A percentile compares a stretch with the other conserved stretches of the same genome.
Evolutionary conservation across 1,140 invertebrate species (phyloP).

Genomic region (Anadara kagoshimensis): DNA sequence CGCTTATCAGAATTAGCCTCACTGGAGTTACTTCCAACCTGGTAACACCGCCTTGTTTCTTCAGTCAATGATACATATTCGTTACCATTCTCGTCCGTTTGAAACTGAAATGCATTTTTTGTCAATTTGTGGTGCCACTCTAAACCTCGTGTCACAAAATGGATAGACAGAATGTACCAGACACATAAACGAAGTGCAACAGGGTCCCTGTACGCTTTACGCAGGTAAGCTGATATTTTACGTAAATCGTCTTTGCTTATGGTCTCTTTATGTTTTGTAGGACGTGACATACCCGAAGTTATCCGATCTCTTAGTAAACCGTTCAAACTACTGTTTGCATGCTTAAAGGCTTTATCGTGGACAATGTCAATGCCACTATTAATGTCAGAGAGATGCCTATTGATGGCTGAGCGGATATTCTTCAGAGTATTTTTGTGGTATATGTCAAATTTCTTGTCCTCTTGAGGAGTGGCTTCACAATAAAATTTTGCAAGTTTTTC

Average conservation of each 20-base stretch:
- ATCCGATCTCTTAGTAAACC: conserved; percentile 4
- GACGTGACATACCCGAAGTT: background rate
- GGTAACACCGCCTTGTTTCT: too few relatives aligned
- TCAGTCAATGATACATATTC: too few relatives aligned
- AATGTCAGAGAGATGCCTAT: conserved; percentile 9
- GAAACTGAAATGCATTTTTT: too few relatives aligned
- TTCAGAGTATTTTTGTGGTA: too few relatives aligned
- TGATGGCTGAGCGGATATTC: too few relatives aligned
- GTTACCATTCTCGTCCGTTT: too few relatives aligned
- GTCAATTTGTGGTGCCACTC: too few relatives aligned
- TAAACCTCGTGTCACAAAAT: too few relatives aligned
- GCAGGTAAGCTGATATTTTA: conserved; percentile 17
- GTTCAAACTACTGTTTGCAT: conserved; percentile 12
- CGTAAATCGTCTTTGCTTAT: conserved; percentile 2
- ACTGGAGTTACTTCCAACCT: too few relatives aligned
- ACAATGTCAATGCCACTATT: conserved; percentile 13
- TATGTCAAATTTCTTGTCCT: too few relatives aligned
- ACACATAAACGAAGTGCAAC: conserved; percentile 14
- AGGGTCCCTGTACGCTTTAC: background rate
- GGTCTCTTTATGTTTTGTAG: background rate
- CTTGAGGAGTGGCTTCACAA: conserved; percentile 8
- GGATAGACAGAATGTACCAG: conserved; percentile 12
- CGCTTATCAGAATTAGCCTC: too few relatives aligned
- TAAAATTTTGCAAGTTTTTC: conserved; percentile 14
- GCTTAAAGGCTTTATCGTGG: conserved; percentile 14